Percentiles rank a stretch among this genome's conserved stretches.
Evolutionary conservation across 1,140 invertebrate genomes (phyloP).

Genomic region (Forficula auricularia): DNA sequence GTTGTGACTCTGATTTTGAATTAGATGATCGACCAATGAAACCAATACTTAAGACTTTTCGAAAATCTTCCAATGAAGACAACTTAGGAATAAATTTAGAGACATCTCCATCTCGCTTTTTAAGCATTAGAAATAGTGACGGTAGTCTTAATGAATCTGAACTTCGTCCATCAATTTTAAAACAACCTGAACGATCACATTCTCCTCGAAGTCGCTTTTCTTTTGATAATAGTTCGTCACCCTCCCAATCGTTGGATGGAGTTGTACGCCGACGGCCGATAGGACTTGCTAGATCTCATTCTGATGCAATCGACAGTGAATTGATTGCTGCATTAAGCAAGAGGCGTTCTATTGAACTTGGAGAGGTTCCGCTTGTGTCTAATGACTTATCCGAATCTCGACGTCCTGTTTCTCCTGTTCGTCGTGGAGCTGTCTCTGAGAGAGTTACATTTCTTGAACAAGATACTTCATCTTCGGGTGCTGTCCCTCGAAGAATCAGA

Average conservation of each 20-base stretch:
- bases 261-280: neutral
- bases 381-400: too few species aligned
- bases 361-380: neutral
- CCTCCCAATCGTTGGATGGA: neutral
- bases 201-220: conserved; percentile 5
- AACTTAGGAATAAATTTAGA: conserved; percentile 6
- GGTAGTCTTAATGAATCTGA: neutral
- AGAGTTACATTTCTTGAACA: conserved; percentile 7
- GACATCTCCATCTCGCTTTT: conserved; percentile 9
- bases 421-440: conserved; percentile 20
- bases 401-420: too few species aligned
- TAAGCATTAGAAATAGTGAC: too few species aligned
- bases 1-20: conserved; percentile 52
- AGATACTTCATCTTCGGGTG: conserved; percentile 19
- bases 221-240: neutral
- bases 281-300: conserved; percentile 2
- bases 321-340: conserved; percentile 12
- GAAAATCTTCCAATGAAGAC: conserved; percentile 38
- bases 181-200: conserved; percentile 1
- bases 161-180: neutral
- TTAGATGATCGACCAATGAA: conserved; percentile 47
- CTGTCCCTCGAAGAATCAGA: conserved; percentile 24
- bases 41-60: conserved; percentile 60
- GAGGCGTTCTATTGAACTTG: conserved; percentile 6
- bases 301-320: conserved; percentile 15